Evolutionary conservation across 2,888 invertebrate species (phyloP), one percentile per base, ranked within the genome.

Genomic region (Leptinotarsa tumamoca): DNA sequence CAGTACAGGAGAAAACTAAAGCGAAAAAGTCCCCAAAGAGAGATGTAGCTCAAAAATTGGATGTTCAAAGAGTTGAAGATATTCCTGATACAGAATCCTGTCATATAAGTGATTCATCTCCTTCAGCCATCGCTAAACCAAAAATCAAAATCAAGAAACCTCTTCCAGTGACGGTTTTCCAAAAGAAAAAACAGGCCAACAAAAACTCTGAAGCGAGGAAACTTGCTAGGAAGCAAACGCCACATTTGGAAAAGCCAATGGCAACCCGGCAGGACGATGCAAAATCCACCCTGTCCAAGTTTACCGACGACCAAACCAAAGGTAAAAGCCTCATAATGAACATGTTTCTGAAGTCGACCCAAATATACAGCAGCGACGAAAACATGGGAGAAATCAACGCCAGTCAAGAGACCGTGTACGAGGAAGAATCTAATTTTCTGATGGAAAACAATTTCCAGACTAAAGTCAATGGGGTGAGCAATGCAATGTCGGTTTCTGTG

Each of bases 251-350:
- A 10, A 51, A 67, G 4, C 61, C 56, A 54, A 10, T 63, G n/a
- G 66, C 21, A 18, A 72, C 71, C 61, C 79, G 78, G 77, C 73
- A 70, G 61, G 75, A 61, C 33, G 78, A 82, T 50, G 72, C 79
- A 61, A 68, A 73, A 68, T 77, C 75, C 5, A 68, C 73, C 15
- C 58, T 80, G n/a, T 78, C 82, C 0, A 79, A 80, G 75, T 82
- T 82, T 43, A 82, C 82, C 4, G 80, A 82, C 33, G 82, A 85
- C 71, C 84, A 86, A 82, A 66, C 79, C 27, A 81, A 81, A 74
- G 88, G 87, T 1, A 88, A 87, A 82, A 75, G 84, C 52, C 77
- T 87, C 17, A 86, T 88, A 66, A 83, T 88, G 85, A 84, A 87
- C 78, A 86, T 86, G 84, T 88, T 88, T 80, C 75, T 88, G 69